Evolutionary conservation across 2,888 invertebrate species (phyloP), one percentile per base, ranked within the genome.

Genomic region (Tenthredo mesomela): DNA sequence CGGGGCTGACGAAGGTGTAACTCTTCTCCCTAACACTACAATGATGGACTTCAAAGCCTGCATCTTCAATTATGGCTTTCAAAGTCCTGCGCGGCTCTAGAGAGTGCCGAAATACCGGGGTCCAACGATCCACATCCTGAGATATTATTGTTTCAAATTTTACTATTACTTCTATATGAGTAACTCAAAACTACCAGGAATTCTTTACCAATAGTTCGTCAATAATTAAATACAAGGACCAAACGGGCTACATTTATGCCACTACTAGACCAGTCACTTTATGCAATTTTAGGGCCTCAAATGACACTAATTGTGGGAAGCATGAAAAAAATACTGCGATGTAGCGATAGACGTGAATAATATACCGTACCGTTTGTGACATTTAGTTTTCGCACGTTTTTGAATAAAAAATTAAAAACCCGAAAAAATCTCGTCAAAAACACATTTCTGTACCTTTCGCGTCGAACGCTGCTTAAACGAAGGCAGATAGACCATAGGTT

Each of bases 71-170:
- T 4, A 95, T 90, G 85, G 94, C 93, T 33, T 94, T 93, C 37
- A 96, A 93, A 85, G 95, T 94, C 15, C 94, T 94, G 73, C 95
- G 95, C 0, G 96, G 95, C 89, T 96, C 94, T 85, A 94, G 89
- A 82, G 94, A 95, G 80, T 95, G 93, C 86, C 97, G 96, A 88
- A 96, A 96, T 0, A 96, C 96, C 0, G 96, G 96, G 25, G 97
- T 94, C 90, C 94, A 97, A 84, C 95, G 94, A 84, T 95, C 94
- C 4, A 95, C 95, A 89, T 96, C 96, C 94, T 94, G 87, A 43
- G 88, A 77, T 7, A 29, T 37, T 21, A 77, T 77, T 29, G 2
- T 18, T 54, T 54, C 33, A 37, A 33, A 73, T 40, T 73, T n/a
- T n/a, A 73, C 1, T n/a, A n/a, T n/a, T 54, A 54, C 50, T 50